These are phyloP conservation scores for Diarsia rubi DNA, from an alignment of 2,888 invertebrate species.

Conservation along the genomic window DNA sequence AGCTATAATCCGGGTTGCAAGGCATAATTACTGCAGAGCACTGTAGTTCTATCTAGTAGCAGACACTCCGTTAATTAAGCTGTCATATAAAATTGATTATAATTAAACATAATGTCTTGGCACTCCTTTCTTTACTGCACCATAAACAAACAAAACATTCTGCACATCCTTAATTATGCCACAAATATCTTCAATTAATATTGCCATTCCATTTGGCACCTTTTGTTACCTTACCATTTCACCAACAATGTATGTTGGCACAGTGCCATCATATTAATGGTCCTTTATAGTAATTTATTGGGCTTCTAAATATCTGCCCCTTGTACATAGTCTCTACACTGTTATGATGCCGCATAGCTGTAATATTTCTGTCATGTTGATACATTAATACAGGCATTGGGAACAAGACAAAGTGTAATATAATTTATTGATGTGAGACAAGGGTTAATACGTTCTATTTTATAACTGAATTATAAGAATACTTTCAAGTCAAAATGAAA, in stretches of 20 bases:
- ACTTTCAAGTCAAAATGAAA: background rate
- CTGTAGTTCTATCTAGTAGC: background rate
- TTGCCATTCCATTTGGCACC: constrained; percentile 58
- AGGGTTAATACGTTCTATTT: too few species aligned
- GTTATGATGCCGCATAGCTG: constrained; percentile 28
- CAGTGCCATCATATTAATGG: constrained; percentile 57
- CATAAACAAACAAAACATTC: constrained; percentile 26
- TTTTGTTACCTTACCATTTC: constrained; percentile 63
- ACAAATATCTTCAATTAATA: constrained; percentile 60
- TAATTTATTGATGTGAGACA: constrained; percentile 24
- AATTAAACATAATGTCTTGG: constrained; percentile 14
- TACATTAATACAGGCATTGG: constrained; percentile 38
- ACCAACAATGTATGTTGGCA: constrained; percentile 58
- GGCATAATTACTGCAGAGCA: background rate
- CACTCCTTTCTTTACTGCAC: background rate
- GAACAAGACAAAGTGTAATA: constrained; percentile 6
- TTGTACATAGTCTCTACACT: constrained; percentile 33
- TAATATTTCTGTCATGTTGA: constrained; percentile 54
- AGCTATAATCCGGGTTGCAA: background rate
- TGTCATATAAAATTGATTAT: background rate
- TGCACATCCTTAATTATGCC: constrained; percentile 40
- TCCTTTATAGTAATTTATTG: constrained; percentile 60
- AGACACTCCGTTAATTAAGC: background rate
- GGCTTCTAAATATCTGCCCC: constrained; percentile 47
- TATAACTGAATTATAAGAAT: background rate